phyloP scores from a whole-genome alignment of 1,140 invertebrate genomes.

The Drosophila nasuta region DNA sequence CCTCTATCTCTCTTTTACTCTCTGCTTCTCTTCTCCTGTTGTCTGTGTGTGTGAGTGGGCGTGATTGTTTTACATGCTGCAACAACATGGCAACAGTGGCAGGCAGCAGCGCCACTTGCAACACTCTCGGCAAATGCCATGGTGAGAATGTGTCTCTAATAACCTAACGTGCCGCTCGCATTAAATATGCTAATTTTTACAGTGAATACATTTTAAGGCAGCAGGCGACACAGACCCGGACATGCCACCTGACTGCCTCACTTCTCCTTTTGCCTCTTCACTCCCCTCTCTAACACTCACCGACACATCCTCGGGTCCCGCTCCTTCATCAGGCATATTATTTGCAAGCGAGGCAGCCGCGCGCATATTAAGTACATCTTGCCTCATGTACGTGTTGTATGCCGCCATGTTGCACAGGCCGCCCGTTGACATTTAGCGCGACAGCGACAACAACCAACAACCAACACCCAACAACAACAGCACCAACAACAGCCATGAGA shows the following conservation, averaged over 20 bases:
- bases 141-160: constrained; percentile 82
- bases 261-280: background rate
- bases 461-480: constrained; percentile 39
- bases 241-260: constrained; percentile 32
- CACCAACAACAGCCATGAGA: constrained; percentile 21
- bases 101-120: constrained; percentile 12
- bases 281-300: background rate
- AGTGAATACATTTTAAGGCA: constrained; percentile 78
- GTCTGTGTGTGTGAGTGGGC: constrained; percentile 44
- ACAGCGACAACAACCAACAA: constrained; percentile 48
- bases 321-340: constrained; percentile 71
- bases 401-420: constrained; percentile 62
- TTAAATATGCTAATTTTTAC: constrained; percentile 83
- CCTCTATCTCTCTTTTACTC: background rate
- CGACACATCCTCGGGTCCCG: background rate
- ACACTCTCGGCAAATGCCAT: constrained; percentile 27
- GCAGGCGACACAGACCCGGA: constrained; percentile 29
- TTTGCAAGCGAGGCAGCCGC: constrained; percentile 68
- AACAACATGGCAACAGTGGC: constrained; percentile 46
- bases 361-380: constrained; percentile 78
- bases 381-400: constrained; percentile 55
- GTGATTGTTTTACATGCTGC: constrained; percentile 66
- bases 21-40: background rate
- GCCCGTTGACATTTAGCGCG: constrained; percentile 76
- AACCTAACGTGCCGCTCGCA: constrained; percentile 81